Evolutionary conservation across 1,140 invertebrate species (phyloP), one percentile per base, ranked within the genome.

Genomic region (Drosophila yakuba): DNA sequence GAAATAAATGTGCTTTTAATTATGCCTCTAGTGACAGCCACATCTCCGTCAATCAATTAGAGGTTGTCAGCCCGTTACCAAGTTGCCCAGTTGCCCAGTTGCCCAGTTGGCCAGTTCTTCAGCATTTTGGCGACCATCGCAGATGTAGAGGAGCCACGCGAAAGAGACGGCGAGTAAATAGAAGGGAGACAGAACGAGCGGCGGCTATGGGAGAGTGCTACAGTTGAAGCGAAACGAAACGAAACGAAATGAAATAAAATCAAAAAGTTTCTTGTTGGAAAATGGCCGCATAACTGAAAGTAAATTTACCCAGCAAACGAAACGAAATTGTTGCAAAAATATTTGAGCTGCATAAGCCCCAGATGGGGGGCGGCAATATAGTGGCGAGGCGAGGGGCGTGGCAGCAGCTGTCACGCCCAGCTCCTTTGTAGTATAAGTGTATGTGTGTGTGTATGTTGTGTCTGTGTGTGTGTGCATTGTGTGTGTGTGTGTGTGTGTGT

Each of bases 1-100:
- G 78, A 85, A 78, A 85, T 85, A 85, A 85, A 80, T 85, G 81
- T 80, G 77, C 60, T 85, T 84, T 84, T 84, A 85, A 84, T 84
- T 84, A 85, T 80, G 62, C 61, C 62, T 68, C 75, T 61, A 84
- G 81, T 80, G 80, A 74, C 77, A 66, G 52, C 57, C 59, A 32
- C 59, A 72, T 73, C 73, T 35, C 61, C 62, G 77, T 84, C 81
- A 84, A 84, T 85, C 81, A 80, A 85, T 77, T 77, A 84, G 66
- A 68, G 63, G 15, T 43, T 61, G 71, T 72, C 47, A 74, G 39
- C 32, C 32, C 39, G 32, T 11, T 36, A 51, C 23, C 14, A 15
- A 12, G 35, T 23, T 62, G 38, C 20, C 12, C 52, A 8, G 23
- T 32, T 25, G 23, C 4, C 4, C 23, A 8, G 23, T 23, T 62